Evolutionary conservation across 2,113 vertebrate species (phyloP), one percentile per base, ranked within the genome.

Genomic region (Grantiella picta): DNA sequence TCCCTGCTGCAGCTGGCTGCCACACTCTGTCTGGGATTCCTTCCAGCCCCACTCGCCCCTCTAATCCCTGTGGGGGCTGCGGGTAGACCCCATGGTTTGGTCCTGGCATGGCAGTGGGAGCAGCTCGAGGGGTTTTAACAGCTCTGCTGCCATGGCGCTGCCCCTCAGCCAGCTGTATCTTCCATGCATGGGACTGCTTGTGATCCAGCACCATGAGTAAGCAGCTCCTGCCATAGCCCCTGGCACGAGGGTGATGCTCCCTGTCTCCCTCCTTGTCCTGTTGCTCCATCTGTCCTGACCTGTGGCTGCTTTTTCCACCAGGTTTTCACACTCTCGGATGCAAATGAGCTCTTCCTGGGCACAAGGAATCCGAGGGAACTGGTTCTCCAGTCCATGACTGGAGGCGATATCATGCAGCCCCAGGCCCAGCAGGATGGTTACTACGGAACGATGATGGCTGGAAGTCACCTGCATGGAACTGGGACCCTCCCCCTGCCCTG

Each of bases 351-450:
- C 35, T 81, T 80, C 70, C 33, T 72, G 3, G 9, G 38, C 3
- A 17, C 53, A 35, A 90, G 36, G 84, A 96, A 93, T 96, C 94
- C 1, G 27, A 96, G 52, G 44, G 78, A 90, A 90, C 92, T 71
- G 82, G 82, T 95, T 96, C 49, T 91, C 42, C 71, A 36, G 16
- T 23, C 44, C 21, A 0, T 25, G 80, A 49, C 59, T 42, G 70
- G 45, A 56, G 80, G 50, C 75, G 13, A 63, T 33, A 33, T 31
- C 0, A 1, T 28, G 44, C 1, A 3, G 72, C 22, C 70, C 18
- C 5, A 4, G 35, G 47, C 33, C 4, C 7, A 5, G 27, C 1
- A 17, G 77, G 59, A 40, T 1, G 27, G 44, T 68, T 80, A 73
- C 28, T 11, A 4, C 1, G 8, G 64, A 61, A 28, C 0, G 3